phyloP scores from a whole-genome alignment of 1,140 invertebrate genomes.

The Heliothis virescens region DNA sequence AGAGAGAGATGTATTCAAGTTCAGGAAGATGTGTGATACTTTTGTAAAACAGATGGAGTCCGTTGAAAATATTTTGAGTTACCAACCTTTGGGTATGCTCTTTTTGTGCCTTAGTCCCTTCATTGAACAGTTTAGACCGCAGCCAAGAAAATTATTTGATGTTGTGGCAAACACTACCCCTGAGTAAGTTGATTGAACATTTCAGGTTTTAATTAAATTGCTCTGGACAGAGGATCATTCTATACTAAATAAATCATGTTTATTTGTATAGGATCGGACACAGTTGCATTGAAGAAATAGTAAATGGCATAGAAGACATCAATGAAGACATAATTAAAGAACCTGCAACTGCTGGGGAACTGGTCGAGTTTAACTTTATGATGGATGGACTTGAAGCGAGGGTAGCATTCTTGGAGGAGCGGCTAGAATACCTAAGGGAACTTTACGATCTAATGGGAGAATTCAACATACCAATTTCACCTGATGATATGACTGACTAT shows the following conservation, averaged over 20 bases:
- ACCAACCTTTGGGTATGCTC: conserved; percentile 89
- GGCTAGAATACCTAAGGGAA: conserved; percentile 84
- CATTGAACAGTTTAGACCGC: conserved; percentile 89
- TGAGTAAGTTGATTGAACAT: conserved; percentile 66
- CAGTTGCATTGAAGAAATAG: conserved; percentile 73
- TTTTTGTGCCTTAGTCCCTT: conserved; percentile 90
- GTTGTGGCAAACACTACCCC: conserved; percentile 82
- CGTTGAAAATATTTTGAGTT: conserved; percentile 88
- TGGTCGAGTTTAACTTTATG: conserved; percentile 82
- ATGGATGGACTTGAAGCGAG: conserved; percentile 82
- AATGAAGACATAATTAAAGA: conserved; percentile 73
- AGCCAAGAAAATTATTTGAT: conserved; percentile 89
- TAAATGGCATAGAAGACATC: conserved; percentile 69
- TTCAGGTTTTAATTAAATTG: background rate
- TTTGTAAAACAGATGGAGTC: conserved; percentile 88
- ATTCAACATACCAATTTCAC: conserved; percentile 82
- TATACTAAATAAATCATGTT: conserved; percentile 48
- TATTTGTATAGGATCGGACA: conserved; percentile 70
- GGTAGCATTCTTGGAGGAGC: conserved; percentile 78
- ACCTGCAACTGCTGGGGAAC: conserved; percentile 73
- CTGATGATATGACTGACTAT: conserved; percentile 86
- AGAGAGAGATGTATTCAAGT: conserved; percentile 86
- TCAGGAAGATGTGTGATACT: conserved; percentile 87
- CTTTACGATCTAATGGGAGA: conserved; percentile 87
- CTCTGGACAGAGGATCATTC: background rate